Conservation (phyloP, 2,113 vertebrate species). For the Podiceps cristatus region DNA sequence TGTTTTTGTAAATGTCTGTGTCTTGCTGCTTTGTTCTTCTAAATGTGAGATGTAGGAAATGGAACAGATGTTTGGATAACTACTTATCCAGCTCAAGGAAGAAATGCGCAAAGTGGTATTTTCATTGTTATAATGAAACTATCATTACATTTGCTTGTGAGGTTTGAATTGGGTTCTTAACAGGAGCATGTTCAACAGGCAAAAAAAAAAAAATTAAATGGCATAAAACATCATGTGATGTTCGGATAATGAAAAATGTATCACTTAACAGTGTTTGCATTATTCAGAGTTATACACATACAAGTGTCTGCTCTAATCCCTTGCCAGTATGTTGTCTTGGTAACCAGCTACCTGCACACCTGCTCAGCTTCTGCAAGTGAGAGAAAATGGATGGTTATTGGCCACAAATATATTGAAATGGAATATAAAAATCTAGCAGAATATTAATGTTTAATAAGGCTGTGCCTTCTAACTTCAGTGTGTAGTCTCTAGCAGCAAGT, state of each 20-base stretch:
- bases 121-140: slow-evolving; percentile 77
- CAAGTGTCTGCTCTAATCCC: slow-evolving; percentile 83
- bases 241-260: slow-evolving; percentile 82
- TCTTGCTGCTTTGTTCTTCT: slow-evolving; percentile 69
- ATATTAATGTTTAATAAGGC: slow-evolving; percentile 82
- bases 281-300: slow-evolving; percentile 82
- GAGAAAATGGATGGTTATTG: slow-evolving; percentile 74
- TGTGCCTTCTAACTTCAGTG: slow-evolving; percentile 69
- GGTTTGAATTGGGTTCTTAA: slow-evolving; percentile 72
- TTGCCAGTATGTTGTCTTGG: slow-evolving; percentile 82
- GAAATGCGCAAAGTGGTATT: slow-evolving; percentile 63
- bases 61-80: slow-evolving; percentile 75
- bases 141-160: slow-evolving; percentile 68
- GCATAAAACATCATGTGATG: slow-evolving; percentile 73
- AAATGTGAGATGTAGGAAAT: slow-evolving; percentile 61
- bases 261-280: slow-evolving; percentile 83
- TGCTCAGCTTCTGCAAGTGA: slow-evolving; percentile 75
- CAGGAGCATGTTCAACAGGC: slow-evolving; percentile 70
- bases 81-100: slow-evolving; percentile 44
- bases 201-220: slow-evolving; percentile 28
- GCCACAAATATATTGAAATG: slow-evolving; percentile 76
- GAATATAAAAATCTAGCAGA: slow-evolving; percentile 77
- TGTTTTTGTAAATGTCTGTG: slow-evolving; percentile 66
- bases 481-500: slow-evolving; percentile 57
- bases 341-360: slow-evolving; percentile 86